Base-by-base conservation (phyloP, 2,113 vertebrate genomes). In the Corynorhinus townsendii region DNA sequence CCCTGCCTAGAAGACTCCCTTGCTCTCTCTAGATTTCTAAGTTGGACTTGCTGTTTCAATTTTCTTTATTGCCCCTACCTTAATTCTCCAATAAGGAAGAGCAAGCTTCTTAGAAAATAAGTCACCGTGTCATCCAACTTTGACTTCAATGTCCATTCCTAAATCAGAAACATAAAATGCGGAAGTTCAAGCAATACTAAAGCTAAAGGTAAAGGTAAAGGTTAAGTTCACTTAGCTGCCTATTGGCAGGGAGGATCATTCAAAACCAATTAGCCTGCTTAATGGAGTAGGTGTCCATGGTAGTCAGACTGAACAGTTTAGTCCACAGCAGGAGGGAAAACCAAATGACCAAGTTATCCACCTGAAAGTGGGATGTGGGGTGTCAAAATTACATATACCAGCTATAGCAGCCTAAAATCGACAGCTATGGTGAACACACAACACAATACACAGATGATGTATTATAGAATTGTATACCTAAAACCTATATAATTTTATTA, bases 351-450 rank as follows among this genome's bases (percentile, higher is more conserved):
- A 86, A 95, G 80, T 49, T 54, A 49, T 12, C 15, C 33, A 66
- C 47, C 83, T 73, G 35, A 85, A 94, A 98, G 86, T 73, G 14
- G 86, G 28, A 93, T 12, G 38, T 1, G 0, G 82, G 4, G 28
- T 85, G n/a, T 96, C 19, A 5, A 95, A 97, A 92, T 94, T 90
- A 94, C 38, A 52, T 71, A 66, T 24, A 90, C 80, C 94, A 90
- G 79, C 28, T 52, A 20, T 24, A 88, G 33, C 10, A 49, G 3
- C 12, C 19, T 77, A 38, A 1, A 49, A 69, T 64, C 17, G 33
- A 49, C 1, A 64, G 30, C 47, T 19, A 22, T 12, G 30, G 30
- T 20, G 75, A 52, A 22, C 30, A n/a, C 47, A 52, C 75, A 52
- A 22, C 11, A 77, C 30, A n/a, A n/a, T n/a, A 52, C 11, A 52